These are phyloP conservation scores for Cassiopea xamachana DNA, from an alignment of 30 jellyfish, hydroid and myxozoan species.

Conservation along the genomic window DNA sequence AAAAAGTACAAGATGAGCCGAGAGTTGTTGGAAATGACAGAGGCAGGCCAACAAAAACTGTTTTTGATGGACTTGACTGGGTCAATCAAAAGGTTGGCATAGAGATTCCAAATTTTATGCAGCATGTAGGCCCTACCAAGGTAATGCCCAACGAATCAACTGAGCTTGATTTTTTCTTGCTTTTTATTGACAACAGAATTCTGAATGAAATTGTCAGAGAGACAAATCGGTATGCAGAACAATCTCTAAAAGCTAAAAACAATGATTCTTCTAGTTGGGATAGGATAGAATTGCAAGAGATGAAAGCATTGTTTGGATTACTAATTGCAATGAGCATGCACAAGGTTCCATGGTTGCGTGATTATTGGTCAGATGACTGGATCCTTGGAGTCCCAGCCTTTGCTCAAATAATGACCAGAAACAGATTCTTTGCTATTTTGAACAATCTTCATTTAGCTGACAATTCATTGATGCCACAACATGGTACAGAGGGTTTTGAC, in stretches of 20 bases:
- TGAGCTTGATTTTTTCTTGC: conserved; percentile 21
- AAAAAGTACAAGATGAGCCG: background rate
- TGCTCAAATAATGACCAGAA: conserved; percentile 8
- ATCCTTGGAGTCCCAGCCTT: conserved; percentile 22
- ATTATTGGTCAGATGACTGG: conserved; percentile 20
- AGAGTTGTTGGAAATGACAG: background rate
- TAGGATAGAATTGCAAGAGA: conserved; percentile 5
- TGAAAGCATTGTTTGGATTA: conserved; percentile 9
- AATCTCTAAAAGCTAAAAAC: background rate
- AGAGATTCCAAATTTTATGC: background rate
- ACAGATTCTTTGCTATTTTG: conserved; percentile 14
- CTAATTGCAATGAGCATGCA: conserved; percentile 31
- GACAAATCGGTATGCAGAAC: conserved; percentile 1
- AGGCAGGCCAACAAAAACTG: background rate
- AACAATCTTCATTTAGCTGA: conserved; percentile 3
- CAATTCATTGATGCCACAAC: conserved; percentile 15
- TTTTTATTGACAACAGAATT: conserved; percentile 19
- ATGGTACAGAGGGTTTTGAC: conserved; percentile 12
- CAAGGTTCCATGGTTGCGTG: conserved; percentile 28
- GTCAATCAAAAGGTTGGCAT: background rate
- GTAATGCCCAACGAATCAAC: conserved; percentile 15
- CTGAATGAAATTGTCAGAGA: conserved; percentile 15
- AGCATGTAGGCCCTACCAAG: conserved; percentile 18
- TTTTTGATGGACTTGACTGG: background rate
- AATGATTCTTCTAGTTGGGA: conserved; percentile 2